phyloP scores from a whole-genome alignment of 2,113 vertebrate species.

The Buteo buteo region DNA sequence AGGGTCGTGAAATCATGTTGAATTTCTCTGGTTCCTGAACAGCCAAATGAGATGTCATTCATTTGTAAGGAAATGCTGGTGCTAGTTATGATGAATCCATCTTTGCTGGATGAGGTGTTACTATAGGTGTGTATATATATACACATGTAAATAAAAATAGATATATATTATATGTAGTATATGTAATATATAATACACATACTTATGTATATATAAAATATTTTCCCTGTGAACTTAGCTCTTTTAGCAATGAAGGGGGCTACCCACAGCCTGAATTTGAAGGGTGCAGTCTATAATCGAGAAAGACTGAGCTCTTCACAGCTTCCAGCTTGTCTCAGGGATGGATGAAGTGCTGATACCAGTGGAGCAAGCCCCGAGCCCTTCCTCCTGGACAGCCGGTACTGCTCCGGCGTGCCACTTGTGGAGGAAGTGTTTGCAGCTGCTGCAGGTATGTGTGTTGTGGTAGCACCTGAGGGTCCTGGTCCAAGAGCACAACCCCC shows the following conservation, averaged over 20 bases:
- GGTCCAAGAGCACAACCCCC: background rate
- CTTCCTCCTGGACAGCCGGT: background rate
- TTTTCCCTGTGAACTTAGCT: background rate
- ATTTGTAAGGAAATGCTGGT: background rate
- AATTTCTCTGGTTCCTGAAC: background rate
- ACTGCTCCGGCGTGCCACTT: accelerated
- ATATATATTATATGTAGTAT: accelerated
- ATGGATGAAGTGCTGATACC: background rate
- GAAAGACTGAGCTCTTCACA: background rate
- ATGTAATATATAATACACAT: background rate
- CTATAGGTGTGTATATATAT: too few species aligned
- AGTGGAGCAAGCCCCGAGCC: background rate
- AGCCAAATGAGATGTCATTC: background rate
- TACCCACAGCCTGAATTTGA: background rate
- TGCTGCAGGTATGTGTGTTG: accelerated
- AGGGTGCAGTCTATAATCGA: background rate
- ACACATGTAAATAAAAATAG: background rate
- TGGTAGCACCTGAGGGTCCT: too few species aligned
- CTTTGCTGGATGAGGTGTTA: background rate
- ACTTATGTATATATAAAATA: background rate
- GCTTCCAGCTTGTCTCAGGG: background rate
- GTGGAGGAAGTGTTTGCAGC: background rate
- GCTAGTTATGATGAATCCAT: background rate
- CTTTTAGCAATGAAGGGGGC: background rate
- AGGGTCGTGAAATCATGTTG: background rate